Evolutionary conservation across 1,140 invertebrate genomes (phyloP), one percentile per base, ranked within the genome.

Genomic region (Drosophila ercepeae): DNA sequence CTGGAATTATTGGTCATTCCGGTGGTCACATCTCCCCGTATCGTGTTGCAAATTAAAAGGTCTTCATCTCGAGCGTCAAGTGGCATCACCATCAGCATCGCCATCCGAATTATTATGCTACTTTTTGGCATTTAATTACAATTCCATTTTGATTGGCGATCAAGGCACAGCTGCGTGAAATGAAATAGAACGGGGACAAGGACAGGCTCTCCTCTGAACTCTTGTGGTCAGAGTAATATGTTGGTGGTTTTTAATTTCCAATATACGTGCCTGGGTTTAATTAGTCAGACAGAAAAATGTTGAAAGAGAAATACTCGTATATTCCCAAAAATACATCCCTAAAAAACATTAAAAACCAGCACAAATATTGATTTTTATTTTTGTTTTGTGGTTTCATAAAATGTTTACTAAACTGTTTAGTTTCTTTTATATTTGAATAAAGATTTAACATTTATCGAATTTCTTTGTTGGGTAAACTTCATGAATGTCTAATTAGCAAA

Each of bases 241-340:
- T 63, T 36, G 58, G 46, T 29, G 58, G 58, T 58, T 74, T 74
- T 74, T 74, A 74, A 74, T 74, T 74, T 65, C 34, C 60, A 65
- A 55, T 65, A 48, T 65, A 74, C 71, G 71, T 74, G 71, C 65
- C 70, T 74, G 42, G 70, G 57, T 74, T 74, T 74, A 74, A 74
- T 74, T 74, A 74, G 70, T 32, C 42, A 36, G 21, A 16, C 34
- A 29, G 41, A 50, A 27, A 52, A 25, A 32, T 27, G 29, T 14
- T 16, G 36, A n/a, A 6, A 16, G 46, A 50, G 29, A 46, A 57
- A 53, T 21, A n/a, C n/a, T n/a, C n/a, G n/a, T n/a, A 14, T 8
- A 14, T 25, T 18, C 9, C 1, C 36, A 42, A 16, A 42, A 41
- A n/a, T 41, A 41, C 2, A 8, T 41, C 7, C n/a, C n/a, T n/a